These are phyloP conservation scores for Drosophila ironensis DNA, from an alignment of 1,140 invertebrate genomes.

Conservation along the genomic window DNA sequence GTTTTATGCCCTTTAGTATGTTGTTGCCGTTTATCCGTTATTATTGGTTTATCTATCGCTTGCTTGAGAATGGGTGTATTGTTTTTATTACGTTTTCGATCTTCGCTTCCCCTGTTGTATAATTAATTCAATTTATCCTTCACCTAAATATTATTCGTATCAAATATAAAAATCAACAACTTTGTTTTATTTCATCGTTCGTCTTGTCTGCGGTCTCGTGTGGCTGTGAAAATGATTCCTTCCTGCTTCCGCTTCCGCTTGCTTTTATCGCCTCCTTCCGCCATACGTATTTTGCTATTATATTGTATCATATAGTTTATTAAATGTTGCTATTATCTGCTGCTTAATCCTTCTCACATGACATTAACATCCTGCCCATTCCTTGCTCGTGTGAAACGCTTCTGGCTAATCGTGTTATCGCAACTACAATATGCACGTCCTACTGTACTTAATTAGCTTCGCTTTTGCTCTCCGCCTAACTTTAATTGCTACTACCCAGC, in stretches of 20 bases:
- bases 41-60: slow-evolving; percentile 51
- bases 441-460: slow-evolving; percentile 59
- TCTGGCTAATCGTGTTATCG: slow-evolving; percentile 60
- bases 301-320: slow-evolving; percentile 68
- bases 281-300: slow-evolving; percentile 70
- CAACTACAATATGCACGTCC: slow-evolving; percentile 66
- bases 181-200: slow-evolving; percentile 47
- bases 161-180: slow-evolving; percentile 82
- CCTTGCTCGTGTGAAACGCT: slow-evolving; percentile 42
- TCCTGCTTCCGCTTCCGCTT: slow-evolving; percentile 20
- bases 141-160: slow-evolving; percentile 82
- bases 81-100: slow-evolving; percentile 37
- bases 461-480: slow-evolving; percentile 5
- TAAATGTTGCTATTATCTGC: slow-evolving; percentile 77
- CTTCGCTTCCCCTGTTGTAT: slow-evolving; percentile 58
- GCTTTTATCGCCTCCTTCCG: slow-evolving; percentile 2
- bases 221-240: slow-evolving; percentile 69
- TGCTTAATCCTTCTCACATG: slow-evolving; percentile 33
- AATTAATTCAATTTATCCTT: slow-evolving; percentile 79
- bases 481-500: slow-evolving; percentile 28
- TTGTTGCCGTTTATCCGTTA: slow-evolving; percentile 47
- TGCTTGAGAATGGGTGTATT: slow-evolving; percentile 56
- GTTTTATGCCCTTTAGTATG: slow-evolving; percentile 69
- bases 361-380: background rate
- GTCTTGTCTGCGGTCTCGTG: slow-evolving; percentile 55